phyloP scores from a whole-genome alignment of 2,888 invertebrate genomes.

The Tiliacea aurago region DNA sequence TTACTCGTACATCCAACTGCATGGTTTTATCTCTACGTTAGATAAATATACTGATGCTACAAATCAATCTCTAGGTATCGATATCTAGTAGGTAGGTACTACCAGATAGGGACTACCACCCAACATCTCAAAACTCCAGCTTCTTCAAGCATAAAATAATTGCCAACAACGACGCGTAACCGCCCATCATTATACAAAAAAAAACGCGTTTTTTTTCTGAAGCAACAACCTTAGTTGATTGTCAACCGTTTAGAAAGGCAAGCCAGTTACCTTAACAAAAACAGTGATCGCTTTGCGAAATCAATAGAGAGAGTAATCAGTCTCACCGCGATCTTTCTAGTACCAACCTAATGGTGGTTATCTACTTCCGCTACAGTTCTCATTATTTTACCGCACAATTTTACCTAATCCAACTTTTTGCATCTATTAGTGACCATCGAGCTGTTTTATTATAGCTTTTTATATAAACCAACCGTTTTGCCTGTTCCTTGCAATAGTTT shows the following conservation, averaged over 20 bases:
- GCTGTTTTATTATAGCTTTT: slow-evolving; percentile 62
- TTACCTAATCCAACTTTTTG: slow-evolving; percentile 68
- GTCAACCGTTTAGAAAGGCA: slow-evolving; percentile 62
- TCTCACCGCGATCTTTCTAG: slow-evolving; percentile 49
- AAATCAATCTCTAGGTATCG: neutral
- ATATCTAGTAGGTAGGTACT: no score
- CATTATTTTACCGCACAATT: slow-evolving; percentile 75
- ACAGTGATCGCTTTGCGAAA: slow-evolving; percentile 70
- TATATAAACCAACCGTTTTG: slow-evolving; percentile 40
- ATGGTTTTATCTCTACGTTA: neutral
- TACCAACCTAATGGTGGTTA: slow-evolving; percentile 57
- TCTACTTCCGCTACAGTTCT: slow-evolving; percentile 70
- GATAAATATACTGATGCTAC: neutral
- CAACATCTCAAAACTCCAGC: neutral
- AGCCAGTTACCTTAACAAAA: slow-evolving; percentile 63
- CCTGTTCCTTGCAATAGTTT: neutral
- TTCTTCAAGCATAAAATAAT: neutral
- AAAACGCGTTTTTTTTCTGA: neutral
- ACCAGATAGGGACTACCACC: no score
- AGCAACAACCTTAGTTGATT: slow-evolving; percentile 51
- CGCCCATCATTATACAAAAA: slow-evolving; percentile 1
- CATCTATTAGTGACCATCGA: slow-evolving; percentile 62
- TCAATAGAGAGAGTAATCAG: slow-evolving; percentile 75
- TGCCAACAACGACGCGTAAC: no score
- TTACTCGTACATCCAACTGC: no score